These are phyloP conservation scores for Mystacides longicornis DNA, from an alignment of 2,888 invertebrate genomes.

Conservation along the genomic window DNA sequence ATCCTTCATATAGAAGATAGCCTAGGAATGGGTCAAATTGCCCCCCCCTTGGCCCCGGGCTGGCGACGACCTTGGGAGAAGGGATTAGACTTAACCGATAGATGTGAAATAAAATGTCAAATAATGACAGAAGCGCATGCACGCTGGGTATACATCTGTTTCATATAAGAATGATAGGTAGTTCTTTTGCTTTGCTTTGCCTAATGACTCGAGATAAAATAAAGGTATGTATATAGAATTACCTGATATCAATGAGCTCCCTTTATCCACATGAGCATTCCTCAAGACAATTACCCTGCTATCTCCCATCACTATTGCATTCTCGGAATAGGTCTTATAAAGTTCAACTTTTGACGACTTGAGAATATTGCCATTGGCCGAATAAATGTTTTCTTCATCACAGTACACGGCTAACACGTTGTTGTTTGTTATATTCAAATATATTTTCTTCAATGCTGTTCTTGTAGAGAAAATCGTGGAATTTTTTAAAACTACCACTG, in stretches of 20 bases:
- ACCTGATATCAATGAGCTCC: not conserved
- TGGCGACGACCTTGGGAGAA: too few relatives aligned
- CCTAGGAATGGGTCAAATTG: too few relatives aligned
- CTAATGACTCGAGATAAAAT: too few relatives aligned
- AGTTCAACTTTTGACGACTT: not conserved
- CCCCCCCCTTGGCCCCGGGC: too few relatives aligned
- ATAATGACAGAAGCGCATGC: too few relatives aligned
- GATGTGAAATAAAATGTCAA: too few relatives aligned
- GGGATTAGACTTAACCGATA: too few relatives aligned
- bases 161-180: too few relatives aligned
- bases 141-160: too few relatives aligned
- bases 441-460: conserved; percentile 28
- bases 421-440: conserved; percentile 31
- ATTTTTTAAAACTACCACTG: conserved; percentile 32
- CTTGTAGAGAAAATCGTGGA: conserved; percentile 31
- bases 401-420: conserved; percentile 34
- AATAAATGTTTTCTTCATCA: conserved; percentile 26
- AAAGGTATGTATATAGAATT: too few relatives aligned
- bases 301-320: conserved; percentile 1
- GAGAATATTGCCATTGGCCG: conserved; percentile 6
- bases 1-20: too few relatives aligned
- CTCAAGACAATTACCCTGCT: conserved; percentile 15
- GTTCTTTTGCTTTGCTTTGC: too few relatives aligned
- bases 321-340: conserved; percentile 7
- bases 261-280: conserved; percentile 6